Evolutionary conservation across 2,888 invertebrate species (phyloP).

Genomic region (Seladonia tumulorum): DNA sequence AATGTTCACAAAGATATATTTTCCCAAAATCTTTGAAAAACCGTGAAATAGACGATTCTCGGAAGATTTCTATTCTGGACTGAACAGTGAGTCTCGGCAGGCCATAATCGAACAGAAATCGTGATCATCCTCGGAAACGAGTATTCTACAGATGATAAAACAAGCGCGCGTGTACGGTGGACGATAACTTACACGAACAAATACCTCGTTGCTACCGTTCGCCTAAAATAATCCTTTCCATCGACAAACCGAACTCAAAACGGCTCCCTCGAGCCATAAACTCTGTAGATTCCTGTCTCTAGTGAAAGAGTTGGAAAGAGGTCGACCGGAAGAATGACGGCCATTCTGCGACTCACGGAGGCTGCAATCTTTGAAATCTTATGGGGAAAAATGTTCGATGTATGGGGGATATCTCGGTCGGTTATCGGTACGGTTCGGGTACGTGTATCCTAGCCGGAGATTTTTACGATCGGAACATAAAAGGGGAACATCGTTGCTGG

Average conservation of each 20-base stretch:
- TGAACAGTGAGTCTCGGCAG: background rate
- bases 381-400: constrained; percentile 26
- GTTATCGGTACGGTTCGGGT: constrained; percentile 51
- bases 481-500: constrained; percentile 40
- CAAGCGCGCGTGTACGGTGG: background rate
- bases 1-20: too few relatives aligned
- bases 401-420: constrained; percentile 48
- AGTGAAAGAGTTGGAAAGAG: constrained; percentile 51
- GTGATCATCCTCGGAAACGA: background rate
- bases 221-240: background rate
- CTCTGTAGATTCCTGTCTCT: constrained; percentile 19
- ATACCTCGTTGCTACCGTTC: background rate
- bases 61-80: background rate
- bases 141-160: background rate
- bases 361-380: constrained; percentile 61
- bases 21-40: background rate
- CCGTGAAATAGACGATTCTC: background rate
- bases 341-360: constrained; percentile 19
- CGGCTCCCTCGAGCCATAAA: background rate
- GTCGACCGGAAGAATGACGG: constrained; percentile 22
- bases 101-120: background rate
- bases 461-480: constrained; percentile 60
- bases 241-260: background rate
- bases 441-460: constrained; percentile 45
- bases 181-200: background rate